These are phyloP conservation scores for Pachyseris speciosa DNA, from an alignment of 64 coral and sea anemone species.

Conservation along the genomic window DNA sequence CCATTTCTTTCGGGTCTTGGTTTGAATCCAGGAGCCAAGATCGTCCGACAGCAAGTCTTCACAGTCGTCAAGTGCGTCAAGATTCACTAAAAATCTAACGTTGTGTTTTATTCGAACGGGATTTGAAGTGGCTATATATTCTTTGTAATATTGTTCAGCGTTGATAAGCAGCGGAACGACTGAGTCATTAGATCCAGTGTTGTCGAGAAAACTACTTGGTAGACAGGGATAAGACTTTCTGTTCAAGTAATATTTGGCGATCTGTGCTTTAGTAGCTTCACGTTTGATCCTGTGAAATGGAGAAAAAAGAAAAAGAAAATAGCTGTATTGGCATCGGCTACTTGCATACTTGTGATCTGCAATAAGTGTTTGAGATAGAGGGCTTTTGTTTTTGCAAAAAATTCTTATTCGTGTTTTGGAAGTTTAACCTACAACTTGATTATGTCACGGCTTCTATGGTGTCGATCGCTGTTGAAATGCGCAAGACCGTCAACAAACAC, in stretches of 20 bases:
- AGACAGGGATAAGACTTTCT: not conserved
- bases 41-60: constrained; percentile 46
- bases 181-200: not conserved
- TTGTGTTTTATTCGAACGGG: constrained; percentile 14
- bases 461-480: no score
- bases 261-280: not conserved
- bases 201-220: not conserved
- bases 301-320: not conserved
- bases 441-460: no score
- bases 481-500: no score
- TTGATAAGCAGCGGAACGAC: constrained; percentile 14
- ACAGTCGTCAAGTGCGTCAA: constrained; percentile 13
- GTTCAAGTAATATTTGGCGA: not conserved
- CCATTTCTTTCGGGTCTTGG: constrained; percentile 32
- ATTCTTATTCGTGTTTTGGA: no score
- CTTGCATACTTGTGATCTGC: not conserved
- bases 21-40: constrained; percentile 42
- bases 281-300: not conserved
- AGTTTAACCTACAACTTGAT: no score
- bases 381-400: no score
- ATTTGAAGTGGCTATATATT: not conserved
- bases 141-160: not conserved
- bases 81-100: constrained; percentile 15
- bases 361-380: no score
- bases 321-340: not conserved